phyloP scores from a whole-genome alignment of 2,797 vertebrate species.

The Brachyalestes nurse region DNA sequence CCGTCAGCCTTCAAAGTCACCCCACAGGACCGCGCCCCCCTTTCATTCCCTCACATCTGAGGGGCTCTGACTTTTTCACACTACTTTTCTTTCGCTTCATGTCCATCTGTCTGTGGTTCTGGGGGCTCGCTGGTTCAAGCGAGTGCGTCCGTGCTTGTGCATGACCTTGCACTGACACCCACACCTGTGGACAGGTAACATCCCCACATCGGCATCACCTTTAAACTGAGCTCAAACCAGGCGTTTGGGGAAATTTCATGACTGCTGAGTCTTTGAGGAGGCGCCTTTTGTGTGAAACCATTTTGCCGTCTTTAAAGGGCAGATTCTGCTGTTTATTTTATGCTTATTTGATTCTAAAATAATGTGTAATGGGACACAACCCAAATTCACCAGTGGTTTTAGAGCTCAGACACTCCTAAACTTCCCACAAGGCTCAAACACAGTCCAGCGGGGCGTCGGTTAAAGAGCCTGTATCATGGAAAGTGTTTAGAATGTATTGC shows the following conservation, averaged over 20 bases:
- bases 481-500: neutral
- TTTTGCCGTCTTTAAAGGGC: neutral
- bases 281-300: constrained; percentile 4
- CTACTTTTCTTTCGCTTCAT: constrained; percentile 12
- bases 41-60: constrained; percentile 17
- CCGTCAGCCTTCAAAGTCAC: constrained; percentile 13
- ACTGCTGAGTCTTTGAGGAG: neutral
- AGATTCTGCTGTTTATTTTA: neutral
- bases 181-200: constrained; percentile 15
- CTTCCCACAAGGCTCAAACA: neutral
- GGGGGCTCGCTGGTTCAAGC: neutral
- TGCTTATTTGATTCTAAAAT: no score
- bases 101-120: constrained; percentile 14
- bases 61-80: neutral
- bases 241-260: no score
- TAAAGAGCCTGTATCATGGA: neutral
- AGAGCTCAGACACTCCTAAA: neutral
- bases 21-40: neutral
- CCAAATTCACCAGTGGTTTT: neutral
- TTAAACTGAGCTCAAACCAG: constrained; percentile 33
- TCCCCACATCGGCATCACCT: constrained; percentile 50
- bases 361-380: neutral
- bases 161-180: constrained; percentile 70
- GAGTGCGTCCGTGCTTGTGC: constrained; percentile 58
- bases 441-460: neutral